Evolutionary conservation across 1,140 invertebrate species (phyloP), one percentile per base, ranked within the genome.

Genomic region (Trichonephila inaurata): DNA sequence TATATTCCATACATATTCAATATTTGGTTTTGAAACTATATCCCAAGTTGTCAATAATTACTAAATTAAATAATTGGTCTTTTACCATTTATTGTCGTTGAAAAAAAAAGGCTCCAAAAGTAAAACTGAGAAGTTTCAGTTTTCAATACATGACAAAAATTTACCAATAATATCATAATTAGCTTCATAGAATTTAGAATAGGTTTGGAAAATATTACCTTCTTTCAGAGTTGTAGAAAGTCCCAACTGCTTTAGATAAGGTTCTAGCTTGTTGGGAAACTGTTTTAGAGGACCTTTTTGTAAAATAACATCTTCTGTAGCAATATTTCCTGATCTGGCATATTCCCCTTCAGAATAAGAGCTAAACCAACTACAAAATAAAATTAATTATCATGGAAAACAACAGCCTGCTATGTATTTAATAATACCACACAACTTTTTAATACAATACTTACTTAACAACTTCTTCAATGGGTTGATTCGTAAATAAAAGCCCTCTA

Each of bases 181-280:
- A n/a, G 18, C 28, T 19, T 87, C 12, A 4, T 33, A 81, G 19
- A 77, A 51, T 51, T 60, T 2, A 44, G 19, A 85, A 24, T 24
- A n/a, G 87, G 2, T 19, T 14, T 19, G 28, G 58, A 60, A 69
- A 16, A 44, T 2, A 60, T 94, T 91, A 96, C 97, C 99, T 96
- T 97, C 98, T 94, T 99, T 97, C 83, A 99, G 96, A 89, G 97
- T 97, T 8, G 99, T 99, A 8, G 99, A 98, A 95, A 99, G 96
- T 16, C 99, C 99, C 28, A 99, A 96, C 94, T 98, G 97, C 94
- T 99, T 97, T 21, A 99, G 96, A 96, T 99, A 98, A 87, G 99
- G 98, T 96, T 99, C 99, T 95, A 99, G 98, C 85, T 98, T 97
- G 96, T 99, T 98, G 81, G 98, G 96, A 96, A 99, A 99, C 93